phyloP scores from a whole-genome alignment of 2,888 invertebrate species.

The Drepanosiphum platanoidis region DNA sequence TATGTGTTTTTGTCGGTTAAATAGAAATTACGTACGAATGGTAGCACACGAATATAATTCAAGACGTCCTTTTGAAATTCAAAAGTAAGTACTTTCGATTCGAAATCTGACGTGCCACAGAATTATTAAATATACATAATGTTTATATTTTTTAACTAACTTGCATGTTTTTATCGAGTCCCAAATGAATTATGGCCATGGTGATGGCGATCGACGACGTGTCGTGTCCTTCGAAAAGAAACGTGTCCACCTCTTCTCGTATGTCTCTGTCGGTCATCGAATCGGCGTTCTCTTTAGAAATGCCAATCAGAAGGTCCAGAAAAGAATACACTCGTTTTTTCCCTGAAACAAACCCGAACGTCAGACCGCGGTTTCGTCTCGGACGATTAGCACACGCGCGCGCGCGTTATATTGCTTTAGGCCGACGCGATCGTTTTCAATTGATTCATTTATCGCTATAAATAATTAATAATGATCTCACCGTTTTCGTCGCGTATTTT shows the following conservation, averaged over 20 bases:
- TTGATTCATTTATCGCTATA: background rate
- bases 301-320: slow-evolving; percentile 61
- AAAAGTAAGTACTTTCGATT: too few species aligned
- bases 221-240: slow-evolving; percentile 65
- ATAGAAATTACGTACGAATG: background rate
- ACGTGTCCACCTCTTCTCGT: slow-evolving; percentile 64
- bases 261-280: slow-evolving; percentile 63
- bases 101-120: too few species aligned
- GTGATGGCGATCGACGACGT: slow-evolving; percentile 64
- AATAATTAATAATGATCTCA: background rate
- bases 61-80: too few species aligned
- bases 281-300: slow-evolving; percentile 54
- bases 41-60: too few species aligned
- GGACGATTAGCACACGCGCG: too few species aligned
- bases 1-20: background rate
- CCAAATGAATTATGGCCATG: slow-evolving; percentile 64
- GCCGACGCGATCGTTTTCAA: background rate
- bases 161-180: slow-evolving; percentile 62
- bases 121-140: too few species aligned
- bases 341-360: slow-evolving; percentile 61
- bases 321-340: slow-evolving; percentile 57
- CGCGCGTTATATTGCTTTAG: too few species aligned
- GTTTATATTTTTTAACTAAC: too few species aligned
- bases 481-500: background rate
- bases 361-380: too few species aligned